Conservation (phyloP, 2,888 invertebrate genomes). For the Tinea semifulvella region DNA sequence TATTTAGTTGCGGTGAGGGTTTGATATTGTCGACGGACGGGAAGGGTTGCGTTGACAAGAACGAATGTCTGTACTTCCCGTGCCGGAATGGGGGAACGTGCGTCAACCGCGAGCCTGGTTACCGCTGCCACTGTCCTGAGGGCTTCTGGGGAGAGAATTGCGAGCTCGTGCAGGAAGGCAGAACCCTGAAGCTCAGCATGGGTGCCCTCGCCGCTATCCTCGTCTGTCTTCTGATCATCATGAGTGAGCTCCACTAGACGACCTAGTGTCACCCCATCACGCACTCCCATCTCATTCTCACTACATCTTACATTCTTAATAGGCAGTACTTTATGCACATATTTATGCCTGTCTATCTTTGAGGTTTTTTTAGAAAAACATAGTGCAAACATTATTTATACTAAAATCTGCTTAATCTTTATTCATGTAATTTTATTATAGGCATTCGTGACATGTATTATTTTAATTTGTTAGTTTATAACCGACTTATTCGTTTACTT, state of each 20-base stretch:
- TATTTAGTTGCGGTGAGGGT: conserved; percentile 90
- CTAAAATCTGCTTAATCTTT: no score
- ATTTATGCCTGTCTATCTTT: no score
- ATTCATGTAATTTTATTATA: conserved; percentile 5
- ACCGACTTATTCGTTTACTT: no score
- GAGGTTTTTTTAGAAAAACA: no score
- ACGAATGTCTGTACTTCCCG: conserved; percentile 93
- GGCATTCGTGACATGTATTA: no score
- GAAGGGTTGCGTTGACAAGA: conserved; percentile 94
- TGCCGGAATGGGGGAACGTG: conserved; percentile 94
- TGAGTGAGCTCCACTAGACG: conserved; percentile 85
- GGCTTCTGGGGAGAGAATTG: conserved; percentile 96
- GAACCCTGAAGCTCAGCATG: conserved; percentile 94
- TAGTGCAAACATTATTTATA: no score
- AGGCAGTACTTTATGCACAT: no score
- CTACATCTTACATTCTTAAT: not conserved
- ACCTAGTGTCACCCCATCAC: conserved; percentile 9
- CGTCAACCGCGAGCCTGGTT: conserved; percentile 88
- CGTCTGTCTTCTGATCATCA: conserved; percentile 95
- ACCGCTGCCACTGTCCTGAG: conserved; percentile 90
- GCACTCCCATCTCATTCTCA: conserved; percentile 5
- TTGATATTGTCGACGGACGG: conserved; percentile 88
- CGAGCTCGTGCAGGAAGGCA: conserved; percentile 92
- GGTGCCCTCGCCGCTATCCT: conserved; percentile 97
- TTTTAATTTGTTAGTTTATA: no score